Conservation (phyloP, 2,888 invertebrate genomes). For the Perithous albicinctus region DNA sequence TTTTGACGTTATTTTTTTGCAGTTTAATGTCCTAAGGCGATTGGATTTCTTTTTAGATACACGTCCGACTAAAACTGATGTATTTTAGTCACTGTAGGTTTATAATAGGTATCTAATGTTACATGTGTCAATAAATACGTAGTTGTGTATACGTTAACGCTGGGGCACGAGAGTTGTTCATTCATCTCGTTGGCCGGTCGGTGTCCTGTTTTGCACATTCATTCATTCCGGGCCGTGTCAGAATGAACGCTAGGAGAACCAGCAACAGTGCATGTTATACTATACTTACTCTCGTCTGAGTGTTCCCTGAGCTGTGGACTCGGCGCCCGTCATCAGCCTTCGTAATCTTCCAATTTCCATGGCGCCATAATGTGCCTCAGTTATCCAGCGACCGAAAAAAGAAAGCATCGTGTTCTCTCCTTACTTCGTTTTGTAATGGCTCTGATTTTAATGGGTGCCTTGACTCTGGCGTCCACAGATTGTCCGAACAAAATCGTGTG, state of each 20-base stretch:
- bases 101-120: background rate
- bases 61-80: too few relatives aligned
- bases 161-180: constrained; percentile 30
- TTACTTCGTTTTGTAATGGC: background rate
- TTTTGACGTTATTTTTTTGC: too few relatives aligned
- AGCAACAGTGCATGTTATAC: constrained; percentile 20
- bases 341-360: constrained; percentile 56
- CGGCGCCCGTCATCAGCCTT: constrained; percentile 41
- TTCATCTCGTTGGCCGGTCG: constrained; percentile 34
- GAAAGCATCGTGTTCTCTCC: constrained; percentile 9
- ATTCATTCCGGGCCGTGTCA: constrained; percentile 45
- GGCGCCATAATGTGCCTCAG: constrained; percentile 48
- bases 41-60: too few relatives aligned
- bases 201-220: constrained; percentile 31
- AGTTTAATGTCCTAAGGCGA: too few relatives aligned
- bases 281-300: background rate
- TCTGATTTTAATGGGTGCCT: constrained; percentile 25
- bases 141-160: constrained; percentile 38
- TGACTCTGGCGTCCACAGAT: background rate
- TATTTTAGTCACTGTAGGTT: background rate
- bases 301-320: constrained; percentile 43
- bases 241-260: constrained; percentile 36
- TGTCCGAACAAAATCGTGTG: background rate
- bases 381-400: background rate
- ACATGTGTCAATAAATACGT: constrained; percentile 7